These are phyloP conservation scores for Caloenas nicobarica DNA, from an alignment of 2,113 vertebrate genomes.

Conservation along the genomic window DNA sequence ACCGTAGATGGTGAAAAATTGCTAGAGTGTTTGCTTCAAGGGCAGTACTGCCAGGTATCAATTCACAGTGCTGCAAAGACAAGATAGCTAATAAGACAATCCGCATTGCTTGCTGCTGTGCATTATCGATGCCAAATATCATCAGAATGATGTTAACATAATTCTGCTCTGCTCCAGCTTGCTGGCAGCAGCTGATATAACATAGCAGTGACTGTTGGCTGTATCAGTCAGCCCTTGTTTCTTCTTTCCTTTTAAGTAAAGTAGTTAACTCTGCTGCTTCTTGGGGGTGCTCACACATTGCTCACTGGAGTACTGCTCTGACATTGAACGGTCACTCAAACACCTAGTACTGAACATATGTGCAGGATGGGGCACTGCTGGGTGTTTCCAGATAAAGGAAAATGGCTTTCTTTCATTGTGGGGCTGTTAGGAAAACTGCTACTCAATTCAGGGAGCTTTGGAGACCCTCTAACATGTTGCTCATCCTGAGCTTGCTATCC, in stretches of 20 bases:
- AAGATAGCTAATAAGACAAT: background rate
- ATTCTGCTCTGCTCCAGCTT: background rate
- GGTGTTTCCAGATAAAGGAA: background rate
- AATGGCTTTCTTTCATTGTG: background rate
- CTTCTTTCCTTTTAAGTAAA: background rate
- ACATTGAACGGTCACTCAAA: background rate
- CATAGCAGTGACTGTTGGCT: background rate
- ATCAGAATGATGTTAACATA: background rate
- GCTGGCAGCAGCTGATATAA: background rate
- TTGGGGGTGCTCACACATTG: background rate
- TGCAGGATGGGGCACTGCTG: background rate
- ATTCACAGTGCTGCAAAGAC: background rate
- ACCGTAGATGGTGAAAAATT: background rate
- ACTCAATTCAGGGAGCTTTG: background rate
- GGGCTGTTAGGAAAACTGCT: background rate
- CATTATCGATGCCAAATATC: background rate
- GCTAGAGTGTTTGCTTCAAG: background rate
- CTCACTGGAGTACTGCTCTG: background rate
- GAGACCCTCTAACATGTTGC: background rate
- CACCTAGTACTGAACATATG: accelerated
- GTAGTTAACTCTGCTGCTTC: background rate
- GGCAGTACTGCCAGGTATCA: background rate
- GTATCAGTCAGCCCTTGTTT: background rate
- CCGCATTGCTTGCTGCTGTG: background rate
- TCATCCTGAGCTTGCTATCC: background rate